Evolutionary conservation across 30 jellyfish, hydroid and myxozoan species (phyloP), one percentile per base, ranked within the genome.

Genomic region (Pelagia noctiluca): DNA sequence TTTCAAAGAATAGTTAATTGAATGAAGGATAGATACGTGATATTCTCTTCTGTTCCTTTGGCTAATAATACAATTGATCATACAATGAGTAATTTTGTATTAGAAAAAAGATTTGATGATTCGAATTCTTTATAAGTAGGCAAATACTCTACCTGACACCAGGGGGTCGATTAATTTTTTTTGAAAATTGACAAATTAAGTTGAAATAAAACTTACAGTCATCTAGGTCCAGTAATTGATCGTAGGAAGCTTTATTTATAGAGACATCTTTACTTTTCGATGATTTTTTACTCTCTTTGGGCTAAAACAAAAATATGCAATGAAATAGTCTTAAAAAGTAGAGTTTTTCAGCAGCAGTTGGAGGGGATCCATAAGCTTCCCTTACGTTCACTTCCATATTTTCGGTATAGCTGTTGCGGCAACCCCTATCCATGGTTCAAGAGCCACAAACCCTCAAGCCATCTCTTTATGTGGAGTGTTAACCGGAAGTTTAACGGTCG

Each of bases 191-290:
- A n/a, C n/a, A n/a, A n/a, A n/a, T n/a, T n/a, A n/a, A n/a, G n/a
- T n/a, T n/a, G n/a, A n/a, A 50, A 19, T 13, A 38, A 26, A 1
- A 50, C 97, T 66, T 63, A 89, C 96, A 71, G 32, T 85, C 96
- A 54, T 90, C 97, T 1, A 90, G 68, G 50, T 90, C 97, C 54
- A 90, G 75, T 35, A 92, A 84, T 54, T 86, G 97, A 42, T 92
- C 98, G 65, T 86, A 86, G 0, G 97, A 80, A 3, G 60, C 64
- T 26, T 92, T 88, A 77, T 76, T 63, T 46, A 57, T 80, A 62
- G 94, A 24, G 0, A 12, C 13, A 11, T 62, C 71, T 10, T 80
- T 1, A 22, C 33, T 78, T 67, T 78, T 46, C 57, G 16, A n/a
- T 30, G 76, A 16, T 3, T 48, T 53, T 29, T 36, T 70, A 7